Percentiles rank a stretch among this genome's conserved stretches.
Conservation (phyloP, 2,113 vertebrate genomes). For the Sardina pilchardus region DNA sequence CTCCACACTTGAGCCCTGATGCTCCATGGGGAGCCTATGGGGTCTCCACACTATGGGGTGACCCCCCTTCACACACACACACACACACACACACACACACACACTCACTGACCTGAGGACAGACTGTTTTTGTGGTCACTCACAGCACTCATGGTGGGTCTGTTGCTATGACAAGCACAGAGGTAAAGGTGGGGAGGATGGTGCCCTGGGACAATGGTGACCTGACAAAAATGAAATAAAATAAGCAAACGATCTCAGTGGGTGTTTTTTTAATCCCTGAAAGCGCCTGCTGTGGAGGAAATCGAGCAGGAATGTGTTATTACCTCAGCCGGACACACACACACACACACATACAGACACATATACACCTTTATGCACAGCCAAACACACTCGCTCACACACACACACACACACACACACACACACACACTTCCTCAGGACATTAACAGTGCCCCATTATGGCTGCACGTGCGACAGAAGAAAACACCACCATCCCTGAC, state of each 20-base stretch:
- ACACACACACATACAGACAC: conserved; percentile 17
- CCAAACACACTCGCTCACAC: neutral
- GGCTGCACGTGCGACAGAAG: conserved; percentile 51
- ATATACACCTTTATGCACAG: neutral
- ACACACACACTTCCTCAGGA: conserved; percentile 55
- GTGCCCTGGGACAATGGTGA: too few species aligned
- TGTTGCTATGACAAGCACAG: too few species aligned
- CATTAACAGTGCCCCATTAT: conserved; percentile 36
- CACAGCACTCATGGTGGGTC: too few species aligned
- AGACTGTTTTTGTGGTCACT: neutral
- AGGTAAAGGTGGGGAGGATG: too few species aligned
- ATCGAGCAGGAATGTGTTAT: conserved; percentile 37
- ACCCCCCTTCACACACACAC: too few species aligned
- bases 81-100: too few species aligned
- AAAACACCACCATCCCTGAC: conserved; percentile 41
- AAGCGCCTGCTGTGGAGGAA: conserved; percentile 40
- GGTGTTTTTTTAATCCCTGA: neutral
- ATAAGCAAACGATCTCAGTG: too few species aligned
- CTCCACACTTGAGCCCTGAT: neutral
- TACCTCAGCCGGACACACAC: conserved; percentile 53
- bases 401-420: conserved; percentile 29
- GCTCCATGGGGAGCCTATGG: neutral
- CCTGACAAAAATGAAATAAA: too few species aligned
- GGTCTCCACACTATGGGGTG: too few species aligned
- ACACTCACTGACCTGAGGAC: neutral